phyloP scores from a whole-genome alignment of 2,888 invertebrate genomes.

The Formica aserva region DNA sequence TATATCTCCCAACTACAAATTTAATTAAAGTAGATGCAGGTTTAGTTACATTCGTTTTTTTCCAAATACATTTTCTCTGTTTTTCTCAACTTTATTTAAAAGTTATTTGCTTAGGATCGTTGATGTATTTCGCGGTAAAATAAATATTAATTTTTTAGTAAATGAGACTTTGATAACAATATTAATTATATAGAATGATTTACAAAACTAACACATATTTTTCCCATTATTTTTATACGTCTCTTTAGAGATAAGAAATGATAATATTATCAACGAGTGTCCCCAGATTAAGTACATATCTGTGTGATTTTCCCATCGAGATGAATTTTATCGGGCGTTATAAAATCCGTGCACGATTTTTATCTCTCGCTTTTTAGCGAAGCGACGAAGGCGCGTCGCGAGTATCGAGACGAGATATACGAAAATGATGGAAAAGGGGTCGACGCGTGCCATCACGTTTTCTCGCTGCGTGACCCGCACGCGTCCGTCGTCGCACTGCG shows the following conservation, averaged over 20 bases:
- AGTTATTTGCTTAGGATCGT: neutral
- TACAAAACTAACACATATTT: neutral
- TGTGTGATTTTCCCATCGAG: neutral
- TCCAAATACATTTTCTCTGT: neutral
- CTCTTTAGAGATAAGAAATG: neutral
- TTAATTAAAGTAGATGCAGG: conserved; percentile 28
- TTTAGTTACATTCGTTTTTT: neutral
- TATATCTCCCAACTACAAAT: neutral
- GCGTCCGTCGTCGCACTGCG: conserved; percentile 34
- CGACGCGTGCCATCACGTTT: conserved; percentile 71
- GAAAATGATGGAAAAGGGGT: conserved; percentile 66
- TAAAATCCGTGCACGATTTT: neutral
- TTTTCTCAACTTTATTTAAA: neutral
- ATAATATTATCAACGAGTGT: neutral
- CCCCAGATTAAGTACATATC: neutral
- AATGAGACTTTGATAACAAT: neutral
- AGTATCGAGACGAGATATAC: conserved; percentile 33
- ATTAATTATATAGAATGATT: neutral
- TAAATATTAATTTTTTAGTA: neutral
- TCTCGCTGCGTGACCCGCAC: conserved; percentile 51
- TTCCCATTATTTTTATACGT: neutral
- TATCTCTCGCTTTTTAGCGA: neutral
- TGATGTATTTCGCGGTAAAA: neutral
- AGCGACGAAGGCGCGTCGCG: neutral
- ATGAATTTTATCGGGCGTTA: neutral